phyloP scores from a whole-genome alignment of 2,888 invertebrate genomes.

The Leptopilina drosophilae region DNA sequence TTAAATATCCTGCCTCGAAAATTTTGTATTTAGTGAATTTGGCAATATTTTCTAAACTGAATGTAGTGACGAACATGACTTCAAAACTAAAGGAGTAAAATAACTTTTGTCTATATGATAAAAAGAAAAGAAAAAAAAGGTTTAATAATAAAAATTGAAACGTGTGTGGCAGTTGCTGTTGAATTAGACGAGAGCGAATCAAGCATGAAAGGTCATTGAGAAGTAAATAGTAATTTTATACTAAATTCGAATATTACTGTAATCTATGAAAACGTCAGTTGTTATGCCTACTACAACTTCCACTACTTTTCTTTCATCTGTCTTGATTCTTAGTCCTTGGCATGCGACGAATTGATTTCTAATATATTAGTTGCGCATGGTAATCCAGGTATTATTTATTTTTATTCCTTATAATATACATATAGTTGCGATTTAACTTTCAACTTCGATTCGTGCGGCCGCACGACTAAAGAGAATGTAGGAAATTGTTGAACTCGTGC shows the following conservation, averaged over 20 bases:
- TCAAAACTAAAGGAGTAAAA: no score
- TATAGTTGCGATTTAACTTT: constrained; percentile 30
- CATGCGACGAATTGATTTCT: constrained; percentile 38
- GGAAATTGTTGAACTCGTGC: constrained; percentile 37
- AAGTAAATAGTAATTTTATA: constrained; percentile 30
- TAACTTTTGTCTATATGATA: no score
- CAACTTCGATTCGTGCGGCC: constrained; percentile 32
- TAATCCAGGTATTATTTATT: constrained; percentile 35
- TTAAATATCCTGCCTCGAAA: no score
- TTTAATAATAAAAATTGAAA: constrained; percentile 7
- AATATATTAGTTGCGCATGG: constrained; percentile 39
- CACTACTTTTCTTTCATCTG: constrained; percentile 19
- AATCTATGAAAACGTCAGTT: constrained; percentile 10
- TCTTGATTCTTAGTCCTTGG: constrained; percentile 15
- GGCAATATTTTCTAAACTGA: no score
- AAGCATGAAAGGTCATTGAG: constrained; percentile 25
- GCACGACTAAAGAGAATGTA: constrained; percentile 41
- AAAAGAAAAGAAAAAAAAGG: not conserved
- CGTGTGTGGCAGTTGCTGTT: constrained; percentile 21
- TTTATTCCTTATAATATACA: constrained; percentile 6
- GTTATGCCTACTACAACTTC: not conserved
- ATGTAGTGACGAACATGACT: no score
- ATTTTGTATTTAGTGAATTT: no score
- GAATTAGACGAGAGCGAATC: constrained; percentile 2
- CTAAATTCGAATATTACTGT: constrained; percentile 38